Conservation (phyloP, 2,113 vertebrate genomes). For the Xenopus tropicalis region DNA sequence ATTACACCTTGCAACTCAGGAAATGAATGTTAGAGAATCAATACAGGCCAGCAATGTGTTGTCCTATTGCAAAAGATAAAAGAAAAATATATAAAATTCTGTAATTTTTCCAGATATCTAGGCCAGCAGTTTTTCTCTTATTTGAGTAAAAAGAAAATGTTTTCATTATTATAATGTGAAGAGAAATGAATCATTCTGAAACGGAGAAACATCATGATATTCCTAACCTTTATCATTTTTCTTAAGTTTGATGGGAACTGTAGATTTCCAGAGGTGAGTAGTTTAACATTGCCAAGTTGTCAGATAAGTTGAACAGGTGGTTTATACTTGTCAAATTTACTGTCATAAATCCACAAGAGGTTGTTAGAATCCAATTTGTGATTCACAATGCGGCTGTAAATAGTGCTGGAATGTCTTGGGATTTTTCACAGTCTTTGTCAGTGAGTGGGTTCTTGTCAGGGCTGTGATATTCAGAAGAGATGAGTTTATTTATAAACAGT, state of each 20-base stretch:
- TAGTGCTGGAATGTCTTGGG: constrained; percentile 27
- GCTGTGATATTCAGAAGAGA: constrained; percentile 9
- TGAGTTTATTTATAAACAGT: constrained; percentile 22
- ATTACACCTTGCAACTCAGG: constrained; percentile 23
- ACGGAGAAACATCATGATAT: not conserved
- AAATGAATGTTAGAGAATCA: constrained; percentile 36
- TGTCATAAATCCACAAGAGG: constrained; percentile 31
- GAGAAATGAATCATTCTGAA: not conserved
- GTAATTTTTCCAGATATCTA: not conserved
- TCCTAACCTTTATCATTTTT: not conserved
- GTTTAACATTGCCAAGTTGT: constrained; percentile 12
- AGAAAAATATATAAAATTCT: constrained; percentile 15
- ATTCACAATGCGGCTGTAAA: constrained; percentile 33
- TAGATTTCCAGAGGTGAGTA: not conserved
- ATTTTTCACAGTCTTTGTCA: constrained; percentile 20
- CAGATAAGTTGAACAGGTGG: constrained; percentile 20
- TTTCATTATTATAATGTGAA: not conserved
- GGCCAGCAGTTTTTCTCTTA: too few relatives aligned
- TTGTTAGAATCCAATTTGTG: constrained; percentile 35
- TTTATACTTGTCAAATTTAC: constrained; percentile 29
- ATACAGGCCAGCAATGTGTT: constrained; percentile 27
- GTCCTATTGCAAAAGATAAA: constrained; percentile 14
- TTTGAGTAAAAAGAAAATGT: too few relatives aligned
- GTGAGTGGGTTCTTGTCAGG: constrained; percentile 1
- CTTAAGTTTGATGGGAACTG: constrained; percentile 6